Base-by-base conservation (phyloP, 2,888 invertebrate genomes). In the Nymphalis urticae region DNA sequence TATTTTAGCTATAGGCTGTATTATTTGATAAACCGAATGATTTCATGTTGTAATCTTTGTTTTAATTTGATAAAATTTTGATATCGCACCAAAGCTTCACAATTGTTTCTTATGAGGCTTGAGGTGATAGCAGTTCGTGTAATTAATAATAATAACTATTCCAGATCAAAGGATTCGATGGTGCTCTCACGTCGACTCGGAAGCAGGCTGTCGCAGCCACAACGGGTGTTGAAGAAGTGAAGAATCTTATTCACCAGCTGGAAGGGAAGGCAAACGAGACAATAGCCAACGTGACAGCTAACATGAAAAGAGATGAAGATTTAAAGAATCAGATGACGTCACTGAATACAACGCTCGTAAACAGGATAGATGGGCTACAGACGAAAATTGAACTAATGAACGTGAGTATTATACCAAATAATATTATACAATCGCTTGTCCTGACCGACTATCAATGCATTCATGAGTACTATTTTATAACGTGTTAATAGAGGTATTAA, bases 151-250 rank as follows among this genome's bases (percentile, higher is more conserved):
- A 48, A n/a, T 19, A 17, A 19, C 8, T 0, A 42, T 69, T 75
- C 68, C 93, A 94, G 89, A 94, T 95, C 75, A 90, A 85, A 73
- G 90, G 92, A 48, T 91, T 91, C 75, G 93, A 92, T 72, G 84
- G 89, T 58, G 82, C 88, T 13, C 78, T 92, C 64, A 80, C 80
- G 59, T 84, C 87, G 2, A 87, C 90, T 1, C 86, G 85, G 48
- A 88, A 90, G 72, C 92, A 92, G 78, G 91, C 91, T 1, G 78
- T 84, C 36, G 81, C 87, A 16, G 91, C 91, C 0, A 79, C 85
- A 2, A 75, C 90, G 0, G 89, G 88, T 0, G 92, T 92, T 0
- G 91, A 91, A 19, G 92, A 92, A 42, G 79, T 92, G 9, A 82
- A 83, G 66, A 84, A 82, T 0, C 69, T 85, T 19, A 79, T 92